Percentiles rank a stretch among this genome's conserved stretches.
Evolutionary conservation across 1,140 invertebrate species (phyloP).

Genomic region (Adelges cooleyi): DNA sequence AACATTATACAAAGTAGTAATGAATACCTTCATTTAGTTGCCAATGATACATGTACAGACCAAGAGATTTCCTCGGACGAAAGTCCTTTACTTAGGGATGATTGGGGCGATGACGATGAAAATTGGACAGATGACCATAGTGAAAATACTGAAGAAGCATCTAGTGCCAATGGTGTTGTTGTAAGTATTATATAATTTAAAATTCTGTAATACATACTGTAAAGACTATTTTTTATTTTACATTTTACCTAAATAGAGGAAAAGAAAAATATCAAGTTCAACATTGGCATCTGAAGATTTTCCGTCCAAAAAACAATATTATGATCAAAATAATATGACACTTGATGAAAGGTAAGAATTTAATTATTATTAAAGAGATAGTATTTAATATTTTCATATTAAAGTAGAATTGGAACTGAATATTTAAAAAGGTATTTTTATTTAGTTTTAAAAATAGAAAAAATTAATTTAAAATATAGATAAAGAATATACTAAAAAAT

Average conservation of each 20-base stretch:
- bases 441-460: too few relatives aligned
- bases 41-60: conserved; percentile 12
- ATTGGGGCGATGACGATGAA: conserved; percentile 16
- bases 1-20: conserved; percentile 2
- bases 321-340: conserved; percentile 26
- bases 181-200: too few relatives aligned
- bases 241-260: not conserved
- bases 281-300: conserved; percentile 24
- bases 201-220: too few relatives aligned
- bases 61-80: conserved; percentile 17
- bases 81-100: not conserved
- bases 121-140: conserved; percentile 11
- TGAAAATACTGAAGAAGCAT: conserved; percentile 8
- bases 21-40: not conserved
- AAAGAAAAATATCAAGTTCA: conserved; percentile 26
- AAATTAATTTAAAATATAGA: too few relatives aligned
- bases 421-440: too few relatives aligned
- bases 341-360: conserved; percentile 20
- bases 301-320: conserved; percentile 28
- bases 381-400: too few relatives aligned
- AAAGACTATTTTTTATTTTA: too few relatives aligned
- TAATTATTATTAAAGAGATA: too few relatives aligned
- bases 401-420: not conserved
- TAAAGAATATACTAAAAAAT: too few relatives aligned
- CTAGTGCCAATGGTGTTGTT: not conserved